Evolutionary conservation across 1,140 invertebrate genomes (phyloP).

Genomic region (Grapholita molesta): DNA sequence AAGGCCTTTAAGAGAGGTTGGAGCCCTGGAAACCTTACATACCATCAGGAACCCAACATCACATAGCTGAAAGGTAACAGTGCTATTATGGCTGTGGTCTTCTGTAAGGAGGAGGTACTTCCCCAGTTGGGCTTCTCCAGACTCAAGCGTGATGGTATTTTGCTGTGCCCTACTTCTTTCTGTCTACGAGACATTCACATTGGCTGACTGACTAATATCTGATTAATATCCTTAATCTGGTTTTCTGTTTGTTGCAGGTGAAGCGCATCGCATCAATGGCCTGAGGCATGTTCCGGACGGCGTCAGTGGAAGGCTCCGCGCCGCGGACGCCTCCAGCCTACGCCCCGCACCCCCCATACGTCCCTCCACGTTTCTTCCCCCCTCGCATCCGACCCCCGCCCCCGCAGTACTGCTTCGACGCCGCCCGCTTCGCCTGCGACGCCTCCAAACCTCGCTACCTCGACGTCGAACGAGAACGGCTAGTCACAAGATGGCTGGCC

Average conservation of each 20-base stretch:
- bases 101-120: no score
- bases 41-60: no score
- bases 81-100: no score
- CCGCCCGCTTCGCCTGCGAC: slow-evolving; percentile 73
- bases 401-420: slow-evolving; percentile 75
- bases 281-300: slow-evolving; percentile 70
- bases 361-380: slow-evolving; percentile 63
- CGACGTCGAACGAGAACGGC: slow-evolving; percentile 68
- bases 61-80: no score
- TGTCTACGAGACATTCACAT: no score
- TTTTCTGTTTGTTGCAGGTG: slow-evolving; percentile 62
- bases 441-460: slow-evolving; percentile 70
- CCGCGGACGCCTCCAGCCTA: slow-evolving; percentile 69
- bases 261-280: slow-evolving; percentile 53
- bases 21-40: no score
- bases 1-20: no score
- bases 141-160: no score
- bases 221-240: no score
- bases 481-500: slow-evolving; percentile 74
- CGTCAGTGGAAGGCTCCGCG: slow-evolving; percentile 71
- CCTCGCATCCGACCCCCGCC: slow-evolving; percentile 66
- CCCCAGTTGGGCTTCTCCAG: no score
- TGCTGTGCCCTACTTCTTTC: no score
- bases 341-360: slow-evolving; percentile 60
- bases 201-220: no score